Evolutionary conservation across 2,113 vertebrate genomes (phyloP), one percentile per base, ranked within the genome.

Genomic region (Corythaixoides concolor): DNA sequence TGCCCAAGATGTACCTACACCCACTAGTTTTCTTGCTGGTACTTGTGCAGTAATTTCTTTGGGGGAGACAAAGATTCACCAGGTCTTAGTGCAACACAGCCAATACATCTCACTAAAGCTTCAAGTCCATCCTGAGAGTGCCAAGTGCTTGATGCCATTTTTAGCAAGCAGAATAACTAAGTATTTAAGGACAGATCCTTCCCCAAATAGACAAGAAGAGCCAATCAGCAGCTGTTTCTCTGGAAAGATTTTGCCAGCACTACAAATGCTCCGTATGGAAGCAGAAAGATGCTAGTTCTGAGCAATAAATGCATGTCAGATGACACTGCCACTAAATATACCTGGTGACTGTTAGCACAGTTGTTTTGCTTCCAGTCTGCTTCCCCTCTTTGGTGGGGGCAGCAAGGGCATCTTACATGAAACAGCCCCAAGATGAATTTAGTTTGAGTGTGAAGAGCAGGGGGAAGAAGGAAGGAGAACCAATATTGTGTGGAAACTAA

Each of bases 251-350:
- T 93, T 90, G 67, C 94, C 91, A 90, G 74, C 24, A 32, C 68
- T 88, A 93, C 84, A 90, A 84, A 50, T 22, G 24, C 75, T 80
- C 67, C 83, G 90, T 67, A 92, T 89, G 68, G 91, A 73, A 96
- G 82, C 12, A 35, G 74, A 95, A 96, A 96, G 94, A 73, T 32
- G 5, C 72, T 74, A 69, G 84, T 90, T 96, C 91, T 90, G 75
- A 77, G 84, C 88, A 89, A 97, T 90, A 95, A 96, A 89, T 66
- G 70, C 84, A 56, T 67, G 28, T 79, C 45, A 88, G 94, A 94
- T 96, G 93, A 92, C 92, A 81, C 37, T 75, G 63, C 67, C 75
- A 91, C 93, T 97, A 98, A 95, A 97, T 96, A 93, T 96, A 98
- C 90, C 41, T 96, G 88, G 76, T 96, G 91, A 96, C 76, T 68